These are phyloP conservation scores for Melitaea athalia DNA, from an alignment of 2,888 invertebrate species.

Conservation along the genomic window DNA sequence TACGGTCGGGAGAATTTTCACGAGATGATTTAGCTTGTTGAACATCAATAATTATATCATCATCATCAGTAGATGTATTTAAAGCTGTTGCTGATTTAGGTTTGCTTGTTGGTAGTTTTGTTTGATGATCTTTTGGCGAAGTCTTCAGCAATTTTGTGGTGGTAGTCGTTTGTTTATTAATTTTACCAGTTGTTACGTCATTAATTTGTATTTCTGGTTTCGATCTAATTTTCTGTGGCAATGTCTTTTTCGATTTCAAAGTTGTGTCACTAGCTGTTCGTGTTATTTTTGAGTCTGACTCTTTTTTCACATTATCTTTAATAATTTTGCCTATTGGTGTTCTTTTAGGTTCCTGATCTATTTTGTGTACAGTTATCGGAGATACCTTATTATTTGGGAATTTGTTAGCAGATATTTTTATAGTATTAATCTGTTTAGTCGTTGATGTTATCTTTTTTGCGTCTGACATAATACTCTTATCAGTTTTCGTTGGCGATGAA, in stretches of 20 bases:
- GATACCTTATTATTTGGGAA: constrained; percentile 49
- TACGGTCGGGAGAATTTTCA: constrained; percentile 88
- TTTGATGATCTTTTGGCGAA: constrained; percentile 55
- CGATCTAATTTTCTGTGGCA: constrained; percentile 72
- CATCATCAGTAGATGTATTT: constrained; percentile 76
- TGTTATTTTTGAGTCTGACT: constrained; percentile 71
- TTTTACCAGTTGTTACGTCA: constrained; percentile 59
- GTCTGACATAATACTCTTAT: constrained; percentile 55
- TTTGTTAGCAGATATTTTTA: constrained; percentile 46
- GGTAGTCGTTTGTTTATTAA: constrained; percentile 49
- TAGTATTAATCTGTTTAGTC: constrained; percentile 57
- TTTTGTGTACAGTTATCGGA: constrained; percentile 47
- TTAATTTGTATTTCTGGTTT: constrained; percentile 78
- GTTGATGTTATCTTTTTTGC: constrained; percentile 56
- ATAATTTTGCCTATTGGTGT: constrained; percentile 61
- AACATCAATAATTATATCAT: constrained; percentile 85
- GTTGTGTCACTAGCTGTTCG: constrained; percentile 82
- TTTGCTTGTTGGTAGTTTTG: constrained; percentile 65
- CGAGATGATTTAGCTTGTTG: constrained; percentile 88
- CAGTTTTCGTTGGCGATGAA: constrained; percentile 57
- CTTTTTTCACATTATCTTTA: constrained; percentile 66
- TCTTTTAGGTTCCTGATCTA: constrained; percentile 62
- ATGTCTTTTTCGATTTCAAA: constrained; percentile 74
- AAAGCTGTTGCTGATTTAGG: constrained; percentile 78
- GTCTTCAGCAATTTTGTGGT: constrained; percentile 52